Base-by-base conservation (phyloP, 2,888 invertebrate genomes). In the Corythucha ciliata region DNA sequence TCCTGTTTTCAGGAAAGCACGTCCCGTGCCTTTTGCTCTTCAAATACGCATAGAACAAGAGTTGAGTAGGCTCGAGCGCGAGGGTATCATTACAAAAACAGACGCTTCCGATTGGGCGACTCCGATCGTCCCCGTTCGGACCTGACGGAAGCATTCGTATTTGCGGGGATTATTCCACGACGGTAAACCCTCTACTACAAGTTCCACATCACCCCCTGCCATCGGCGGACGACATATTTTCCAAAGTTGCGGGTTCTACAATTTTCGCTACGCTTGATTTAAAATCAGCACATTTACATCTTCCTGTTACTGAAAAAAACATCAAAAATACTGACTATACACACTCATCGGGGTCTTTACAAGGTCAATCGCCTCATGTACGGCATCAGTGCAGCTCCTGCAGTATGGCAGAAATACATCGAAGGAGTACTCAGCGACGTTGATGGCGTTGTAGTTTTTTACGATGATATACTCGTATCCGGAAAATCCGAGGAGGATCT, bases 81-180 rank as follows among this genome's bases (percentile, higher is more conserved):
- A 21, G 6, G 7, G 39, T 20, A 3, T 8, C 25, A 16, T 24
- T 18, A 34, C 8, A 24, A 2, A 33, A 20, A 7, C 36, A 14
- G 14, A n/a, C 8, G 16, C 16, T 14, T 36, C 36, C 8, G 36
- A 36, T 36, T 40, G 46, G 46, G 2, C n/a, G n/a, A n/a, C n/a
- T n/a, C n/a, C n/a, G n/a, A n/a, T n/a, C n/a, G n/a, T n/a, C n/a
- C n/a, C n/a, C n/a, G n/a, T n/a, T n/a, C n/a, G n/a, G n/a, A n/a
- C n/a, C n/a, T n/a, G n/a, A n/a, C n/a, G 46, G 46, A 2, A 25
- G 24, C 18, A 46, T 46, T 3, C 46, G 34, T 10, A 34, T 46
- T n/a, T 46, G 46, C 18, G 46, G 34, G 14, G 46, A 46, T 36
- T 44, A 44, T 29, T 44, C 44, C 8, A 21, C 14, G 4, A 44